Base-by-base conservation (phyloP, 2,888 invertebrate genomes). In the Heliothis peltigera region DNA sequence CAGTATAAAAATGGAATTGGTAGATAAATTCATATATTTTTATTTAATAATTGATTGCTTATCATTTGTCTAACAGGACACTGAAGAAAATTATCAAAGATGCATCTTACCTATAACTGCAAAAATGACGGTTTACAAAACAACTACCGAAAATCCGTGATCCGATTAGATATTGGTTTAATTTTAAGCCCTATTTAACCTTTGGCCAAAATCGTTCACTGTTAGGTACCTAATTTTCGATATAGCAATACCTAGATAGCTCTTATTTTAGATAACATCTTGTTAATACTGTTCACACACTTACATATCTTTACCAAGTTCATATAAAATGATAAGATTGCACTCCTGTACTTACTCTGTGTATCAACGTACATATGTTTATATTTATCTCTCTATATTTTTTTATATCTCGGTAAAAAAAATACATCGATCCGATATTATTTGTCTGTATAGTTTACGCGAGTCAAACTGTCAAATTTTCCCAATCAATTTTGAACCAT, bases 331-430 rank as follows among this genome's bases (percentile, higher is more conserved):
- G 28, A 52, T 74, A 67, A 43, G 35, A 28, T 18, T 28, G 8
- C 42, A 21, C 15, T n/a, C 2, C 12, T 28, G 25, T 35, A 39
- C 65, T 6, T 39, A 28, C 25, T 21, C 4, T 49, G 22, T 53
- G 52, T 54, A 54, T 12, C 4, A 6, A 32, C 32, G 10, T 32
- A 32, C 32, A n/a, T n/a, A n/a, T n/a, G n/a, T n/a, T n/a, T n/a
- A n/a, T n/a, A n/a, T n/a, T n/a, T n/a, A n/a, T n/a, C n/a, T 12
- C 10, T 32, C 32, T 32, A 32, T 32, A 32, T 32, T 32, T 18
- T 25, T 55, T 25, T 64, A 52, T 35, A 32, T 28, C 39, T 42
- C 28, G 55, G 62, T n/a, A 25, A 52, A 48, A 43, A 64, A 54
- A 21, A n/a, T n/a, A 19, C 17, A 32, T 32, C 0, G 35, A 8